Evolutionary conservation across 2,797 vertebrate genomes (phyloP), one percentile per base, ranked within the genome.

Genomic region (Coranthus polyacanthus): DNA sequence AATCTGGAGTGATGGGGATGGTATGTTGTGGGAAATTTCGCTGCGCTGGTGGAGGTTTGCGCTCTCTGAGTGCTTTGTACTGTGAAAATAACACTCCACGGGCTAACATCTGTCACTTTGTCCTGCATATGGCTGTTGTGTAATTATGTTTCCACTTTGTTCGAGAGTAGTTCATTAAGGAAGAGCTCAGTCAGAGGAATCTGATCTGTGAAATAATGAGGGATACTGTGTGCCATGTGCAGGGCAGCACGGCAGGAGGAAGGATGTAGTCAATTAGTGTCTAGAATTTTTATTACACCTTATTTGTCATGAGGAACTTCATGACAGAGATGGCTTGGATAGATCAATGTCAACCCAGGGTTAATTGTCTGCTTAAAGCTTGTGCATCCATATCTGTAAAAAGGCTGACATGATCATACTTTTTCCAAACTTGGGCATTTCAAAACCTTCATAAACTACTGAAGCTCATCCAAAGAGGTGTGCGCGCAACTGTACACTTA

Each of bases 191-290:
- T 82, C 75, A 46, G 74, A 68, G 63, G 53, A 60, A 80, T 81
- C 65, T 76, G 75, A 86, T 88, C 63, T 54, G 74, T 16, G 60
- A 68, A 69, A 87, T 87, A 89, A 90, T 86, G 83, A 89, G 58
- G 46, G 80, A 74, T 63, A 53, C 68, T 15, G 17, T 39, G 65
- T 44, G 68, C 57, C 37, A 10, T 45, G 60, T 70, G 50, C 68
- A 21, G 72, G 21, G n/a, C 83, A 75, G 73, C 12, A 17, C 57
- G 68, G 53, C 20, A 11, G 34, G 63, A 73, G 74, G 62, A 73
- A 68, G 72, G 67, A 34, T 8, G 44, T 52, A 67, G 66, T 41
- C 78, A 49, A 62, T 80, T 88, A 83, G 91, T 88, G 84, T 59
- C 38, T 73, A 26, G 79, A 44, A 37, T 67, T 82, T 87, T 82